Base-by-base conservation (phyloP, 2,113 vertebrate species). In the Axis porcinus region DNA sequence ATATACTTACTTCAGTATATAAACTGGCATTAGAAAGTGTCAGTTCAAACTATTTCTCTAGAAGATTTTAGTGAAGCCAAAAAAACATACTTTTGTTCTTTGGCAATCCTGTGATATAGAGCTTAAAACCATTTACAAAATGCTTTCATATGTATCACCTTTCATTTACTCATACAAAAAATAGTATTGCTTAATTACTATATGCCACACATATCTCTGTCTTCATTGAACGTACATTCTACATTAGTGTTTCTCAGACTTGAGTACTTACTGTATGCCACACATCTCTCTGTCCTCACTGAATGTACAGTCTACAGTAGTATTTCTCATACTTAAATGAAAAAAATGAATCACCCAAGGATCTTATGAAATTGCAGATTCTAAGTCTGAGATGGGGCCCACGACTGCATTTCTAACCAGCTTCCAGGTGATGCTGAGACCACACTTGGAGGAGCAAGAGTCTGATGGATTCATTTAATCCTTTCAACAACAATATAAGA, bases 21-120 rank as follows among this genome's bases (percentile, higher is more conserved):
- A 94, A 97, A 30, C 50, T 98, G 50, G 52, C 78, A 92, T 90
- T 96, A 90, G 92, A 87, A 96, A 90, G 58, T 95, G 58, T 94
- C 96, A 97, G 84, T 92, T 76, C 87, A 96, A 97, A 94, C 82
- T 91, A 64, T 89, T 97, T 91, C 89, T 95, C 43, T 94, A 94
- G 94, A 57, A 85, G 54, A 95, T 83, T 97, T 94, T 87, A 97
- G 58, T 96, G 91, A 95, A 96, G 62, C 62, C n/a, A 96, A 95
- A 95, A 97, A 85, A 62, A 19, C 19, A 58, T 55, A 57, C 23
- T 95, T 95, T 76, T 94, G n/a, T 93, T 97, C 54, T 87, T 76
- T 96, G 74, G 45, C 94, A 95, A 92, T 94, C 94, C 17, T 82
- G 15, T 54, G 11, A 70, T 30, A 25, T 54, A 54, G 9, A 25